Conservation (phyloP, 2,113 vertebrate species). For the Thalassoma bifasciatum region DNA sequence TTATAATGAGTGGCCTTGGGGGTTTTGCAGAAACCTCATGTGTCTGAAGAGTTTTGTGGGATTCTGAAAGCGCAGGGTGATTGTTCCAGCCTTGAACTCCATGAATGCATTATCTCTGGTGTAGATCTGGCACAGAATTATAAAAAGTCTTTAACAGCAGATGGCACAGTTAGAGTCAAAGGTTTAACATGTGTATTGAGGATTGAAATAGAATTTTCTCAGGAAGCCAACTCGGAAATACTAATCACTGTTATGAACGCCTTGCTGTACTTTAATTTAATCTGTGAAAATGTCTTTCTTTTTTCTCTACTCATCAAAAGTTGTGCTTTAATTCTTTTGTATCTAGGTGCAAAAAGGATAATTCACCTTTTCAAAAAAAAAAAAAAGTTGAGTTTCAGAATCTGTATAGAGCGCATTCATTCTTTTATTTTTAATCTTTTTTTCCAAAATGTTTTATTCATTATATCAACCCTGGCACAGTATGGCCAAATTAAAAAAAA, state of each 20-base stretch:
- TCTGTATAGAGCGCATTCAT: too few species aligned
- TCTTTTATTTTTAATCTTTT: too few species aligned
- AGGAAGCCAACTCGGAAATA: conserved; percentile 8
- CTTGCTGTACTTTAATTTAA: conserved; percentile 7
- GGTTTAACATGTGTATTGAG: conserved; percentile 19
- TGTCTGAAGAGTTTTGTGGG: conserved; percentile 34
- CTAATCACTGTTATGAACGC: not conserved
- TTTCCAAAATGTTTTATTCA: too few species aligned
- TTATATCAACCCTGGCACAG: too few species aligned
- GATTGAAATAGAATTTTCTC: conserved; percentile 18
- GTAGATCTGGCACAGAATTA: conserved; percentile 18
- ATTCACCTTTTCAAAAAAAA: too few species aligned
- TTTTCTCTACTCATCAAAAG: not conserved
- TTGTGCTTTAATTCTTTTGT: not conserved
- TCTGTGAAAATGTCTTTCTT: too few species aligned
- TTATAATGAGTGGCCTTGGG: conserved; percentile 34
- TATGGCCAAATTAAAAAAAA: too few species aligned
- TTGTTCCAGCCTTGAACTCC: conserved; percentile 10
- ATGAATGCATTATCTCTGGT: conserved; percentile 28
- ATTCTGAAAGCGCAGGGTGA: conserved; percentile 21
- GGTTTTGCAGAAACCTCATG: conserved; percentile 32
- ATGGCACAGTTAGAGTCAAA: conserved; percentile 58
- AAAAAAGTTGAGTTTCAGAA: too few species aligned
- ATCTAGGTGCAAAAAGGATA: too few species aligned
- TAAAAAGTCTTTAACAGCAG: conserved; percentile 48